These are phyloP conservation scores for Chrysina gloriosa DNA, from an alignment of 2,888 invertebrate genomes.

Conservation along the genomic window DNA sequence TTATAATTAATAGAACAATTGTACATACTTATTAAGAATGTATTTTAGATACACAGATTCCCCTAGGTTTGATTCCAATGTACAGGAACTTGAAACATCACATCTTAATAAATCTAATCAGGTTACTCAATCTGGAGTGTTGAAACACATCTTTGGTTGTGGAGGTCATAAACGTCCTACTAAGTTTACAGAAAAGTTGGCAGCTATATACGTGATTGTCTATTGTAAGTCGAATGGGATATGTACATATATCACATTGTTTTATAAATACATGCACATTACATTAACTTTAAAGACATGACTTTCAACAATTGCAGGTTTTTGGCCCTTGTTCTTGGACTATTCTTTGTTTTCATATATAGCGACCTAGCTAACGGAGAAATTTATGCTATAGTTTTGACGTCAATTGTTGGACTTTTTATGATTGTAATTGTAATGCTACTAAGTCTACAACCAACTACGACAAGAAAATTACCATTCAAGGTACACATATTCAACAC, in stretches of 20 bases:
- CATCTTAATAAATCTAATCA: not conserved
- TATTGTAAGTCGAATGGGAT: too few species aligned
- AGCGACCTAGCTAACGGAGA: slow-evolving; percentile 61
- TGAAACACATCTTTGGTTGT: slow-evolving; percentile 66
- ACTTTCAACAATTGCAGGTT: not conserved
- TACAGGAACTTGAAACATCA: not conserved
- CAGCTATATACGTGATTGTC: slow-evolving; percentile 65
- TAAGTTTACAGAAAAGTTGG: slow-evolving; percentile 65
- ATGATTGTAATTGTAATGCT: slow-evolving; percentile 66
- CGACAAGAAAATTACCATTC: slow-evolving; percentile 72
- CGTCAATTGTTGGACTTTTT: slow-evolving; percentile 52
- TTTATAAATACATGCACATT: not conserved
- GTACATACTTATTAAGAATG: not conserved
- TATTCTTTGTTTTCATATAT: slow-evolving; percentile 58
- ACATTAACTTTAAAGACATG: too few species aligned
- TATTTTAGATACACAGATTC: slow-evolving; percentile 45
- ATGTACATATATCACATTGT: not conserved
- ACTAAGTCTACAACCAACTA: slow-evolving; percentile 73
- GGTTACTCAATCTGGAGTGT: not conserved
- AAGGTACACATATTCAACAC: slow-evolving; percentile 64
- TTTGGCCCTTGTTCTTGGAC: slow-evolving; percentile 56
- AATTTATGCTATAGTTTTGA: slow-evolving; percentile 58
- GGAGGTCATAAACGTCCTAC: slow-evolving; percentile 61
- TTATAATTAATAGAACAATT: not conserved
- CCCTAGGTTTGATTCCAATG: slow-evolving; percentile 15